Conservation (phyloP, 2,888 invertebrate species). For the Ornithoptera priamus region DNA sequence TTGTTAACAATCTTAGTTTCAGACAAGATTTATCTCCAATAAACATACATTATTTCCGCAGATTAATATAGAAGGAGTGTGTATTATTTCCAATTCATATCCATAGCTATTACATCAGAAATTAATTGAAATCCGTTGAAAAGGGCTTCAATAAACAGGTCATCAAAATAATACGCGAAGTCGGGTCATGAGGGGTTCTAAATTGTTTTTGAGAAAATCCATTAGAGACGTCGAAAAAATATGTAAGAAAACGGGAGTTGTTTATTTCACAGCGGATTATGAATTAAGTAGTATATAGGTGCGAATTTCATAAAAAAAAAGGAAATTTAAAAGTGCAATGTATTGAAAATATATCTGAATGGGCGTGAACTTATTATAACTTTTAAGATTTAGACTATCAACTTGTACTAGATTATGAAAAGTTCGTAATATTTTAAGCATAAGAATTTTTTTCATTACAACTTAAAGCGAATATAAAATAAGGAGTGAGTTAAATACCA, state of each 20-base stretch:
- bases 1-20: background rate
- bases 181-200: slow-evolving; percentile 20
- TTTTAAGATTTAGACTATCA: too few species aligned
- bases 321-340: background rate
- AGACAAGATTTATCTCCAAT: background rate
- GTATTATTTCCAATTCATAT: slow-evolving; percentile 10
- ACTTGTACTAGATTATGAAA: too few species aligned
- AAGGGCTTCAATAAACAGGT: slow-evolving; percentile 24
- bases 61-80: background rate
- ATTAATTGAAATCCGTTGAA: slow-evolving; percentile 22
- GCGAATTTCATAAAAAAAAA: background rate
- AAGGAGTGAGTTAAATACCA: too few species aligned
- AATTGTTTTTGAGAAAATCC: slow-evolving; percentile 30
- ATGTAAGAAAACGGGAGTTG: slow-evolving; percentile 8
- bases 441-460: too few species aligned
- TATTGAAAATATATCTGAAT: background rate
- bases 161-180: slow-evolving; percentile 26
- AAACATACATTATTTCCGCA: background rate
- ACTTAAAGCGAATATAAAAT: too few species aligned
- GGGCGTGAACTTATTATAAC: too few species aligned
- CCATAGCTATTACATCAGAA: slow-evolving; percentile 12
- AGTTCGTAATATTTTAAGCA: too few species aligned
- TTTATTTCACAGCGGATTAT: slow-evolving; percentile 13
- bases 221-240: slow-evolving; percentile 24
- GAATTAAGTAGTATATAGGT: background rate